Conservation (phyloP, 2,113 vertebrate species). For the Amazona guildingii region DNA sequence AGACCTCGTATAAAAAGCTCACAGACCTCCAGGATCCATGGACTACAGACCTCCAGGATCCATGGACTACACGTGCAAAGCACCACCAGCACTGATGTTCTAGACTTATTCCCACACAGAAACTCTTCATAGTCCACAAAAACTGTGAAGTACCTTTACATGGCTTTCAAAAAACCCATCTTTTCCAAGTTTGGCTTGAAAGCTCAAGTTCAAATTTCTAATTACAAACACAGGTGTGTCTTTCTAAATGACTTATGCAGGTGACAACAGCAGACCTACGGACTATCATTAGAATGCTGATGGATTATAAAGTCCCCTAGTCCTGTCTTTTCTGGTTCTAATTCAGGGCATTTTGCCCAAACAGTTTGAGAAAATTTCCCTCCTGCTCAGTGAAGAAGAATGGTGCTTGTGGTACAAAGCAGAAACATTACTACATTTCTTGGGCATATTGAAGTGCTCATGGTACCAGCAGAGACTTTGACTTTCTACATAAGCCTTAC, state of each 20-base stretch:
- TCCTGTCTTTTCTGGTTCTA: neutral
- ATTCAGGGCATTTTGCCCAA: neutral
- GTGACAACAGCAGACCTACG: neutral
- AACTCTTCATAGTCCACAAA: neutral
- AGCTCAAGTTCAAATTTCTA: neutral
- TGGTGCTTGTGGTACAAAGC: neutral
- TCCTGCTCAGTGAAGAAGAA: neutral
- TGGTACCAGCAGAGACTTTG: neutral
- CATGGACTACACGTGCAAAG: neutral
- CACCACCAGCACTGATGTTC: neutral
- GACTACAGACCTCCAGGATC: neutral
- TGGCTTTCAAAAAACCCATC: neutral
- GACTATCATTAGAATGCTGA: neutral
- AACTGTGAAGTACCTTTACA: neutral
- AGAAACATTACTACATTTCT: neutral
- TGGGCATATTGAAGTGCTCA: conserved; percentile 12
- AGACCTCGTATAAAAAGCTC: neutral
- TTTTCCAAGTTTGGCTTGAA: neutral
- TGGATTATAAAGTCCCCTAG: neutral
- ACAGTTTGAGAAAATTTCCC: neutral
- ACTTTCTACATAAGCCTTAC: neutral
- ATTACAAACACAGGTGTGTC: neutral
- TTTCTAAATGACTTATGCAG: neutral
- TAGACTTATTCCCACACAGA: neutral
- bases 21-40: neutral